Evolutionary conservation across 2,797 vertebrate species (phyloP).

Genomic region (Gadopsis marmoratus): DNA sequence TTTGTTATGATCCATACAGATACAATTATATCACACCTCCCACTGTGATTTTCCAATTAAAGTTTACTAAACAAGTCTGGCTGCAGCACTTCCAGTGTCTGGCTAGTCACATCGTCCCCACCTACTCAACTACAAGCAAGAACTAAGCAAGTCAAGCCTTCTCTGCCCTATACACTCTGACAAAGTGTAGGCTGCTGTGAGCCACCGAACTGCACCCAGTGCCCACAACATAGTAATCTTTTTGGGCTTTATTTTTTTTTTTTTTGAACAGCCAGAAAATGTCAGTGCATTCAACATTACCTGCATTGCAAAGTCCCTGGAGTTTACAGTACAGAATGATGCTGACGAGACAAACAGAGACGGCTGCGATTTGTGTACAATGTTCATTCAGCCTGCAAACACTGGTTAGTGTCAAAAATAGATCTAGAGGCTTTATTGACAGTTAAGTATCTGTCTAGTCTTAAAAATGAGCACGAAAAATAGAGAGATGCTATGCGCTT

Average conservation of each 20-base stretch:
- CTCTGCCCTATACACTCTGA: constrained; percentile 1
- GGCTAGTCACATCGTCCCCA: constrained; percentile 17
- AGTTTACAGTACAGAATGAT: background rate
- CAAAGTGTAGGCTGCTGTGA: background rate
- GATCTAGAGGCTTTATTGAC: background rate
- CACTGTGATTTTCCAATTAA: constrained; percentile 19
- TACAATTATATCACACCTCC: constrained; percentile 32
- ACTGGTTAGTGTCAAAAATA: background rate
- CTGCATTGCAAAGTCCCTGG: background rate
- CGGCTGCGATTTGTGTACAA: background rate
- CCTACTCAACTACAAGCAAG: constrained; percentile 23
- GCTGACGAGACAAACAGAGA: background rate
- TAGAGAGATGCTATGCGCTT: too few species aligned
- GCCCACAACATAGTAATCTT: background rate
- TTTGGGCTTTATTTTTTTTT: too few species aligned
- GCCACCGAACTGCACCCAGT: background rate
- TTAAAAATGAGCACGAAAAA: background rate
- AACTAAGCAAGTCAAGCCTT: constrained; percentile 2
- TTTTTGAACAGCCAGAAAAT: background rate
- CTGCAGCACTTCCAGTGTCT: background rate
- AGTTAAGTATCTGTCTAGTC: background rate
- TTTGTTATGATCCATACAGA: constrained; percentile 4
- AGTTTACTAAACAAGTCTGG: constrained; percentile 24
- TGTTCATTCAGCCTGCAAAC: background rate
- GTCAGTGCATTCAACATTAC: background rate